phyloP scores from a whole-genome alignment of 2,113 vertebrate genomes.

The Sphyrna mokarran region DNA sequence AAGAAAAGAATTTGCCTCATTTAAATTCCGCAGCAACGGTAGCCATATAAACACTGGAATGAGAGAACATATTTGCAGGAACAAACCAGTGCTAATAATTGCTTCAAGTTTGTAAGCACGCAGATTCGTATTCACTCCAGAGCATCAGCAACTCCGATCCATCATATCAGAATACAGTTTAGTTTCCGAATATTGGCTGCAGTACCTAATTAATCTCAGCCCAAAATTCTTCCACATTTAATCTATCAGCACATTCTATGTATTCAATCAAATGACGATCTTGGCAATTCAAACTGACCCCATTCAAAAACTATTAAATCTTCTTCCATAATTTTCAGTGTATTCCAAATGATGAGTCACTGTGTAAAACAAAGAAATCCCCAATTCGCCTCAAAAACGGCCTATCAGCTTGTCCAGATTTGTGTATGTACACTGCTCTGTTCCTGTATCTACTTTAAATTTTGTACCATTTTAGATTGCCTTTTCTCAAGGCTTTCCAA shows the following conservation, averaged over 20 bases:
- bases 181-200: background rate
- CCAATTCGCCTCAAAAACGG: no score
- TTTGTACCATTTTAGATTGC: no score
- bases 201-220: background rate
- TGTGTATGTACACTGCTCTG: no score
- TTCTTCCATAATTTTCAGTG: background rate
- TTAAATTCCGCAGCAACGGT: background rate
- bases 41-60: background rate
- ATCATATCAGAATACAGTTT: background rate
- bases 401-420: no score
- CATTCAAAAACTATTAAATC: background rate
- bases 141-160: background rate
- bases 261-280: background rate
- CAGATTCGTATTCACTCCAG: background rate
- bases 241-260: background rate
- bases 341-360: background rate
- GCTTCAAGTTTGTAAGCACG: background rate
- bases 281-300: background rate
- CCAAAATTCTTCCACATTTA: background rate
- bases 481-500: no score
- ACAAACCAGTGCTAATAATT: background rate
- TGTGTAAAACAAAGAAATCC: no score
- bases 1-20: background rate
- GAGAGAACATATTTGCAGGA: background rate
- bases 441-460: no score